Percentiles rank a stretch among this genome's conserved stretches.
These are phyloP conservation scores for Ophthalmotilapia sp. DNA, from an alignment of 2,113 vertebrate genomes.

Conservation along the genomic window DNA sequence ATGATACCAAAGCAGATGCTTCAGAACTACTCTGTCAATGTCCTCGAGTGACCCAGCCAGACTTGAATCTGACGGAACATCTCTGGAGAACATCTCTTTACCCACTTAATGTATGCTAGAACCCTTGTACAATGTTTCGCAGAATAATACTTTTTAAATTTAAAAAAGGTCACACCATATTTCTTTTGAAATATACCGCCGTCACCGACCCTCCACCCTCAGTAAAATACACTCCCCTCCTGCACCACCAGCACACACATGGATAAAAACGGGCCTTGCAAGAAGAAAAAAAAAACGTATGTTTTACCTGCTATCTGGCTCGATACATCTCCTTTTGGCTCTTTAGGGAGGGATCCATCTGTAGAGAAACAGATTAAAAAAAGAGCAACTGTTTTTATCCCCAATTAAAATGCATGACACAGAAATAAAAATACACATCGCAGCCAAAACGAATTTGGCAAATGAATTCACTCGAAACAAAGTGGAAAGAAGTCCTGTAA, in stretches of 20 bases:
- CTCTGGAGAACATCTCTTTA: neutral
- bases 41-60: neutral
- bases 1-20: neutral
- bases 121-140: neutral
- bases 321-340: conserved; percentile 65
- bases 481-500: neutral
- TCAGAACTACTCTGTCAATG: neutral
- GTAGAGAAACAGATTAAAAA: neutral
- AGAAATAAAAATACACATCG: neutral
- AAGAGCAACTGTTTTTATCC: neutral
- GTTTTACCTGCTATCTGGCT: conserved; percentile 63
- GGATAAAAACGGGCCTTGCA: neutral
- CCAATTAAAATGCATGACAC: neutral
- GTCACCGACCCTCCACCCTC: neutral
- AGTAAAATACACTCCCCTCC: neutral
- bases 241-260: neutral
- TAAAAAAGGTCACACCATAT: neutral
- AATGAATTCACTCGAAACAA: accelerated
- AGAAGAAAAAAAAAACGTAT: neutral
- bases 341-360: conserved; percentile 67
- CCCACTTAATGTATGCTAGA: neutral
- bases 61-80: neutral
- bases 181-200: neutral
- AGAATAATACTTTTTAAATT: neutral
- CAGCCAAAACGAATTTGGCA: neutral